Percentiles rank a stretch among this genome's conserved stretches.
Evolutionary conservation across 2,113 vertebrate species (phyloP).

Genomic region (Oceanodroma tethys): DNA sequence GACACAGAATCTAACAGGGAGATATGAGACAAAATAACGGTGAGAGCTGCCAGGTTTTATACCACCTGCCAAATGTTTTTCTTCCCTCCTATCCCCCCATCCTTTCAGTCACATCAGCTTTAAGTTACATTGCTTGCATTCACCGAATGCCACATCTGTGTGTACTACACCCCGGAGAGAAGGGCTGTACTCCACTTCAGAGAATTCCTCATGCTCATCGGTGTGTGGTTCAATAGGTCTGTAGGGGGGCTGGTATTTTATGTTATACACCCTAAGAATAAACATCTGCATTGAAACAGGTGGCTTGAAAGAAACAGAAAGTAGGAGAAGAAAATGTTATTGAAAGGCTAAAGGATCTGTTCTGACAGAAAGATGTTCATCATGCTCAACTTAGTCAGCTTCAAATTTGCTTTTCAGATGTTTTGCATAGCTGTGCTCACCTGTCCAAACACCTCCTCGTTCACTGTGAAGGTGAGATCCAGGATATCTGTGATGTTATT

Average conservation of each 20-base stretch:
- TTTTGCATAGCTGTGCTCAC: slow-evolving; percentile 68
- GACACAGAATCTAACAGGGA: neutral
- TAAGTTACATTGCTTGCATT: neutral
- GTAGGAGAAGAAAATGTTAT: neutral
- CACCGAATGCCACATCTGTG: slow-evolving; percentile 15
- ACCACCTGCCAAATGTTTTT: neutral
- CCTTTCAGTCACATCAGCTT: slow-evolving; percentile 9
- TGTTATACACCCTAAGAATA: neutral
- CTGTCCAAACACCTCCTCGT: slow-evolving; percentile 98
- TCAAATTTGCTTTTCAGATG: neutral
- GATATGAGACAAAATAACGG: neutral
- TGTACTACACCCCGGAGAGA: neutral
- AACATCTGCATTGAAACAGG: slow-evolving; percentile 23
- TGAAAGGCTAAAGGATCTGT: slow-evolving; percentile 17
- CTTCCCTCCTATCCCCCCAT: neutral
- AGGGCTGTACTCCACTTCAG: neutral
- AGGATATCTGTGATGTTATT: slow-evolving; percentile 97
- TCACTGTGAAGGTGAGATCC: slow-evolving; percentile 97
- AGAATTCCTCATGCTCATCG: slow-evolving; percentile 45
- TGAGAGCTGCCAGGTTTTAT: neutral
- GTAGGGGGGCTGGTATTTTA: neutral
- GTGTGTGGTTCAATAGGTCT: slow-evolving; percentile 8
- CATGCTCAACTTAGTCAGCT: neutral
- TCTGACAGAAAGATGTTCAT: slow-evolving; percentile 36
- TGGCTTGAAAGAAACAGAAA: slow-evolving; percentile 36